These are phyloP conservation scores for Apis cerana DNA, from an alignment of 1,140 invertebrate genomes.

Conservation along the genomic window DNA sequence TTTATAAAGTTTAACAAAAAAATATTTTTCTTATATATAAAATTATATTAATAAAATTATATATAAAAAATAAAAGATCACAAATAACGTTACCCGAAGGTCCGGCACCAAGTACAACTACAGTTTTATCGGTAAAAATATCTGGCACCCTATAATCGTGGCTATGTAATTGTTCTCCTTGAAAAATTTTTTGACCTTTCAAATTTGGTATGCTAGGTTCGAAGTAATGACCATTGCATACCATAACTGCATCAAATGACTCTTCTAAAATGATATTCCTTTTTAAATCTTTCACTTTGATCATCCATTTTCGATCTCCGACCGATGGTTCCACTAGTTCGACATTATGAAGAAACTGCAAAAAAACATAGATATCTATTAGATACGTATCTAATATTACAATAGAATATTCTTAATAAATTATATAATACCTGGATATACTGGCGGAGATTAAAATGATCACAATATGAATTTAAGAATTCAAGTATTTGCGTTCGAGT, in stretches of 20 bases:
- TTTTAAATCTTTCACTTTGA: constrained; percentile 84
- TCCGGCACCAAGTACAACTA: constrained; percentile 92
- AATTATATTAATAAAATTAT: too few species aligned
- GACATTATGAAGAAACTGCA: constrained; percentile 86
- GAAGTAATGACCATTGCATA: constrained; percentile 93
- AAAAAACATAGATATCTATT: constrained; percentile 7
- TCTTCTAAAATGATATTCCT: constrained; percentile 81
- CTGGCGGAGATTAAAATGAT: constrained; percentile 86
- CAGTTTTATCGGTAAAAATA: constrained; percentile 84
- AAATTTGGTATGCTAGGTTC: constrained; percentile 84
- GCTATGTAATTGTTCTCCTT: constrained; percentile 89
- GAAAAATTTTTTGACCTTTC: constrained; percentile 85
- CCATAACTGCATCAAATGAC: constrained; percentile 89
- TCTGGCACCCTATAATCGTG: constrained; percentile 91
- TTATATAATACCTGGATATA: constrained; percentile 85
- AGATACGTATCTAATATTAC: not conserved
- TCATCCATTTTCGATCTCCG: constrained; percentile 82
- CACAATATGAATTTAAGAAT: constrained; percentile 90
- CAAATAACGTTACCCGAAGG: constrained; percentile 85
- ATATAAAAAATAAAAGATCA: not conserved
- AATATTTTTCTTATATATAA: not conserved
- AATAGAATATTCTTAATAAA: not conserved
- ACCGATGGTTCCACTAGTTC: constrained; percentile 81
- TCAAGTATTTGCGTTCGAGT: constrained; percentile 89
- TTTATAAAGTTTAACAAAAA: not conserved